Conservation (phyloP, 2,888 invertebrate genomes). For the Stenodema calcarata region DNA sequence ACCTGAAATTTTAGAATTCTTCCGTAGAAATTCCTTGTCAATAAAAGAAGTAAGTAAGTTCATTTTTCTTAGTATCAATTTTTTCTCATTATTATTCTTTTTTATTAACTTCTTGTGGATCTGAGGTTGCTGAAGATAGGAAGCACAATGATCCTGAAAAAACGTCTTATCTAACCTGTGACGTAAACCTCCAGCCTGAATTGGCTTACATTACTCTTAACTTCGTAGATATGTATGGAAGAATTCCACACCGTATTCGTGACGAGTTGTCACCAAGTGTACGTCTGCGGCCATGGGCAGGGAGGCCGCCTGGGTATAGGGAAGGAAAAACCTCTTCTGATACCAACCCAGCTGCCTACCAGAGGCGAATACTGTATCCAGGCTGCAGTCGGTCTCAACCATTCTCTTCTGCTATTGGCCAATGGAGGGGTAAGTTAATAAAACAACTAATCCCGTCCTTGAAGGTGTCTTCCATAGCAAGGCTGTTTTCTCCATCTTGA, state of each 20-base stretch:
- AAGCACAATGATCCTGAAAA: too few species aligned
- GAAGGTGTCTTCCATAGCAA: too few species aligned
- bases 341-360: slow-evolving; percentile 64
- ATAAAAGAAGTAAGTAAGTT: slow-evolving; percentile 69
- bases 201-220: too few species aligned
- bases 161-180: too few species aligned
- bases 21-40: slow-evolving; percentile 68
- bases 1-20: slow-evolving; percentile 74
- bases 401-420: slow-evolving; percentile 71
- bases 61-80: too few species aligned
- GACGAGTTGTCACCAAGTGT: slow-evolving; percentile 67
- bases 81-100: too few species aligned
- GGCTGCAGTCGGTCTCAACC: slow-evolving; percentile 71
- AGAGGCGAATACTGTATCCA: slow-evolving; percentile 62
- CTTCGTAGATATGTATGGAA: slow-evolving; percentile 72
- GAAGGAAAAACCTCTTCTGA: slow-evolving; percentile 67
- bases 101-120: too few species aligned
- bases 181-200: too few species aligned
- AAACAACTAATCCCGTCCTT: too few species aligned
- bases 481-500: too few species aligned
- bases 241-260: slow-evolving; percentile 80
- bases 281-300: slow-evolving; percentile 81
- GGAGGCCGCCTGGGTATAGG: slow-evolving; percentile 78
- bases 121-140: too few species aligned
- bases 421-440: slow-evolving; percentile 67